These are phyloP conservation scores for Calliphora vicina DNA, from an alignment of 1,140 invertebrate genomes.

Conservation along the genomic window DNA sequence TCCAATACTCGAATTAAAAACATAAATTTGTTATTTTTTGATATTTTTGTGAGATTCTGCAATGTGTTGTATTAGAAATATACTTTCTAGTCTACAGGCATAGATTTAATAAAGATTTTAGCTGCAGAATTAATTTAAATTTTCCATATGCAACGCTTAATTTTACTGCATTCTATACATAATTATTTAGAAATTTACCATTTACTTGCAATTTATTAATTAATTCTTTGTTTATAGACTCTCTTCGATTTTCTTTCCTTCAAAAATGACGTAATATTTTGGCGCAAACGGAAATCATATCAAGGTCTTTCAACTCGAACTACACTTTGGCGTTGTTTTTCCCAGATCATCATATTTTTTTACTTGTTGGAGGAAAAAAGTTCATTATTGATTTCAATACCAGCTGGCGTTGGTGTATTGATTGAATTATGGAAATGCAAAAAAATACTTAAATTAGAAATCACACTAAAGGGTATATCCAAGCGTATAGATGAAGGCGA, in stretches of 20 bases:
- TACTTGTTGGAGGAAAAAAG: conserved; percentile 94
- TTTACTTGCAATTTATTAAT: too few species aligned
- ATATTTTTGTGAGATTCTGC: too few species aligned
- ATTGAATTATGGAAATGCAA: conserved; percentile 91
- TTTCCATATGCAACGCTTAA: too few species aligned
- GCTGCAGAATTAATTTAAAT: too few species aligned
- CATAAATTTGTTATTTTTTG: too few species aligned
- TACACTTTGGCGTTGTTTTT: conserved; percentile 92
- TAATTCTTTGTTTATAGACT: conserved; percentile 70
- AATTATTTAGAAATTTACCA: not conserved
- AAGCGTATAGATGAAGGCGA: conserved; percentile 43
- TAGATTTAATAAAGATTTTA: too few species aligned
- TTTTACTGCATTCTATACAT: too few species aligned
- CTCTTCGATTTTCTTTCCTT: conserved; percentile 97
- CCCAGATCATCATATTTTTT: conserved; percentile 91
- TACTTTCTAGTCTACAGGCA: too few species aligned
- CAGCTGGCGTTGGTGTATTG: conserved; percentile 82
- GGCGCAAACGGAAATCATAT: conserved; percentile 84
- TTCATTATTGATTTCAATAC: conserved; percentile 88
- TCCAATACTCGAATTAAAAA: too few species aligned
- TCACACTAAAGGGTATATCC: conserved; percentile 60
- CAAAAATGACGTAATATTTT: conserved; percentile 97
- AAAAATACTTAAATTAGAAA: conserved; percentile 84
- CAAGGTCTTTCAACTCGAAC: conserved; percentile 89
- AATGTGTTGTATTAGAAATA: too few species aligned